Base-by-base conservation (phyloP, 1,140 invertebrate genomes). In the Diuraphis noxia region DNA sequence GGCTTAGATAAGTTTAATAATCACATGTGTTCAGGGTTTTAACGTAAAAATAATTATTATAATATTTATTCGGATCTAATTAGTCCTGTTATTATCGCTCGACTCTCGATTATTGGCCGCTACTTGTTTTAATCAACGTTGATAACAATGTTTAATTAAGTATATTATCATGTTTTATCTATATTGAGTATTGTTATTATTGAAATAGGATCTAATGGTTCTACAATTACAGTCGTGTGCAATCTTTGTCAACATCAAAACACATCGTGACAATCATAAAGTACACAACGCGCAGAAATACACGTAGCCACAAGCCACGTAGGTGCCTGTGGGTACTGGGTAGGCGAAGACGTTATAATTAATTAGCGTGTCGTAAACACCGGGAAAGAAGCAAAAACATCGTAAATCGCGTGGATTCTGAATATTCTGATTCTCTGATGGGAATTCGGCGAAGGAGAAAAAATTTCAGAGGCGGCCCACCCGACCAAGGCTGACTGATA, bases 401-500 rank as follows among this genome's bases (percentile, higher is more conserved):
- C n/a, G 56, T 63, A 72, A n/a, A 72, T 72, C 9, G 56, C n/a
- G 6, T 19, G 56, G 30, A n/a, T 4, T n/a, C n/a, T 49, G 19
- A 21, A 43, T 8, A 13, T 43, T 43, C 13, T n/a, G n/a, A 23
- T 46, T 19, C 23, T 49, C 46, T n/a, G 56, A n/a, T 72, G 56
- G 56, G 56, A 10, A 72, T 72, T n/a, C 34, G 30, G 30, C n/a
- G 56, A n/a, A 19, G 30, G 17, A 17, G 34, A 49, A 49, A 72
- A 30, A 72, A 72, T 6, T n/a, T n/a, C 38, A 81, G 34, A 40
- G 4, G 36, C 38, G 36, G 40, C 36, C 81, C 81, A 82, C 30
- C 81, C 84, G 84, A 43, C 81, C 40, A 30, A 30, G 41, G 30
- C 40, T 46, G 56, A 72, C 56, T 46, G 86, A 88, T 88, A 88